phyloP scores from a whole-genome alignment of 2,113 vertebrate species.

The Bagarius yarrelli region DNA sequence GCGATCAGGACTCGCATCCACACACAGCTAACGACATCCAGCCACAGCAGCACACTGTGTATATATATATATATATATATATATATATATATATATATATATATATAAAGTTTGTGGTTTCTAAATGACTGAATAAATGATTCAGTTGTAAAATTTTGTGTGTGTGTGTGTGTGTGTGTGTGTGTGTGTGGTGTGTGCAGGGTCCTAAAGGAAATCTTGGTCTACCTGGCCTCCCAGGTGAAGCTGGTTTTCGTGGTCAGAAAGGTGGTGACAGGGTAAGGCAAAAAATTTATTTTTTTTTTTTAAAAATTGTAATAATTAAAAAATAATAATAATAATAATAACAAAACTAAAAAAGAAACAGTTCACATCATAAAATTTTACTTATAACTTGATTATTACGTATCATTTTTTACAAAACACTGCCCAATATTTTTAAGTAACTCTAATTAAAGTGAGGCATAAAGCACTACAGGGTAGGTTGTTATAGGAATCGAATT shows the following conservation, averaged over 20 bases:
- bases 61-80: too few species aligned
- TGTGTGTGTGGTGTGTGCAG: constrained; percentile 65
- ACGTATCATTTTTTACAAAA: too few species aligned
- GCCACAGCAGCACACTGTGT: background rate
- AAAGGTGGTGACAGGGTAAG: constrained; percentile 93
- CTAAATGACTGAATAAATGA: constrained; percentile 48
- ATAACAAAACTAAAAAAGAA: background rate
- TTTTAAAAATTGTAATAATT: too few species aligned
- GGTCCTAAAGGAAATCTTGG: constrained; percentile 83
- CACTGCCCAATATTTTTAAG: too few species aligned
- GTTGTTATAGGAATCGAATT: too few species aligned
- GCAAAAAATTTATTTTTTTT: too few species aligned
- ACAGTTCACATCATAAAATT: background rate
- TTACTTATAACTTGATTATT: too few species aligned
- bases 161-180: constrained; percentile 34
- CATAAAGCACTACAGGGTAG: background rate
- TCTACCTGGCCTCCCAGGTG: constrained; percentile 87
- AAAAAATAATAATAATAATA: background rate
- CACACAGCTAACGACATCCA: constrained; percentile 46
- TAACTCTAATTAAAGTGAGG: background rate
- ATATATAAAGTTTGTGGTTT: constrained; percentile 44
- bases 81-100: too few species aligned
- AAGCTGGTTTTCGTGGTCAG: constrained; percentile 81
- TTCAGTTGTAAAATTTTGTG: constrained; percentile 49
- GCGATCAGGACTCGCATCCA: constrained; percentile 49